Evolutionary conservation across 1,140 invertebrate genomes (phyloP).

Genomic region (Mylabris phalerata): DNA sequence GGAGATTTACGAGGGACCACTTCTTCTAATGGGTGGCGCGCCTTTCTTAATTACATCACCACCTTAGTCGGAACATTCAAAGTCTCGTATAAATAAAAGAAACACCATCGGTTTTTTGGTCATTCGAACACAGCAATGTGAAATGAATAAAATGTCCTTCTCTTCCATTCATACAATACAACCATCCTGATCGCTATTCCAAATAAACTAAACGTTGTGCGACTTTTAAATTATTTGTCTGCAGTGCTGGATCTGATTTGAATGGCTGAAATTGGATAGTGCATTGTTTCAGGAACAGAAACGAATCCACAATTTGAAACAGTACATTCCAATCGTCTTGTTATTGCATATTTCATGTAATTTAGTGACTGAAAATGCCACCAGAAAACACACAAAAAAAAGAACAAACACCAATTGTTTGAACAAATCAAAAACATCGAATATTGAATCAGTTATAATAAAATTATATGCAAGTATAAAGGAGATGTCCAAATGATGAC

Average conservation of each 20-base stretch:
- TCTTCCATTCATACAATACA: constrained; percentile 11
- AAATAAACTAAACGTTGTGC: constrained; percentile 23
- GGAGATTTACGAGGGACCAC: constrained; percentile 37
- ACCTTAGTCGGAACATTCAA: constrained; percentile 38
- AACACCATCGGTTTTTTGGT: constrained; percentile 30
- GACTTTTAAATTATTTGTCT: constrained; percentile 29
- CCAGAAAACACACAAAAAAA: too few species aligned
- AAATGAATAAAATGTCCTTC: constrained; percentile 12
- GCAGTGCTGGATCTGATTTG: constrained; percentile 18
- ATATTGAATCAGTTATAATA: too few species aligned
- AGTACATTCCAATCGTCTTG: constrained; percentile 18
- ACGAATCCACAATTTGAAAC: constrained; percentile 15
- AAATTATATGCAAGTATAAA: too few species aligned
- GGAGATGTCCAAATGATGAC: not conserved
- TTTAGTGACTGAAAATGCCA: too few species aligned
- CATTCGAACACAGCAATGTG: constrained; percentile 10
- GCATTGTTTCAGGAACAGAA: constrained; percentile 19
- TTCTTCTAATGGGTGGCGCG: constrained; percentile 38
- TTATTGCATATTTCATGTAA: constrained; percentile 6
- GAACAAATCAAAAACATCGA: too few species aligned
- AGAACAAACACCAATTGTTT: too few species aligned
- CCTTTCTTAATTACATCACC: constrained; percentile 39
- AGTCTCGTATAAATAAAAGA: constrained; percentile 36
- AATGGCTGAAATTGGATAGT: constrained; percentile 13
- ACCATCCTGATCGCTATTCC: constrained; percentile 8